Conservation (phyloP, 1,140 invertebrate species). For the Pseudomyrmex sp. region DNA sequence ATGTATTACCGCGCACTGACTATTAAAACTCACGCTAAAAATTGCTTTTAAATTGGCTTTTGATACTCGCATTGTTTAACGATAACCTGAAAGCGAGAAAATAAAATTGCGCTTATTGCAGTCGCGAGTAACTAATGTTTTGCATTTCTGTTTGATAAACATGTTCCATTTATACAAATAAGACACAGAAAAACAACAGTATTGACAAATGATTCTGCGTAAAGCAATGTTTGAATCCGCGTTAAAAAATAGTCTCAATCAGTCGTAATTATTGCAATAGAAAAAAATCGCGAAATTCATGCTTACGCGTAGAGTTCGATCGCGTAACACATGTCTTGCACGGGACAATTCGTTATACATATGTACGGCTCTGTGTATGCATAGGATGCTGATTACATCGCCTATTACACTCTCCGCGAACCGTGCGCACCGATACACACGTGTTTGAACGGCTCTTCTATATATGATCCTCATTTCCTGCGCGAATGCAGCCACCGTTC, state of each 20-base stretch:
- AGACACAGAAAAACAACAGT: too few species aligned
- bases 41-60: too few species aligned
- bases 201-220: not conserved
- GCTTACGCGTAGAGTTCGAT: conserved; percentile 34
- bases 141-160: too few species aligned
- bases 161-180: too few species aligned
- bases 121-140: too few species aligned
- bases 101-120: too few species aligned
- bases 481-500: conserved; percentile 13
- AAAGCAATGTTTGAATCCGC: not conserved
- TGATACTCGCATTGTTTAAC: too few species aligned
- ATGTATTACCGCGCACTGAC: too few species aligned
- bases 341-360: conserved; percentile 64
- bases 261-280: not conserved
- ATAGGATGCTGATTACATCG: conserved; percentile 69
- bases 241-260: not conserved
- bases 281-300: conserved; percentile 39
- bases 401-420: conserved; percentile 65
- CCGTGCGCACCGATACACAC: conserved; percentile 33
- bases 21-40: too few species aligned
- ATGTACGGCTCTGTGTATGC: conserved; percentile 55
- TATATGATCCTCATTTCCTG: conserved; percentile 36
- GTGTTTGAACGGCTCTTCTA: conserved; percentile 3
- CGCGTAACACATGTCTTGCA: conserved; percentile 66
- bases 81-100: too few species aligned